Base-by-base conservation (phyloP, 2,888 invertebrate species). In the Ornithoptera priamus region DNA sequence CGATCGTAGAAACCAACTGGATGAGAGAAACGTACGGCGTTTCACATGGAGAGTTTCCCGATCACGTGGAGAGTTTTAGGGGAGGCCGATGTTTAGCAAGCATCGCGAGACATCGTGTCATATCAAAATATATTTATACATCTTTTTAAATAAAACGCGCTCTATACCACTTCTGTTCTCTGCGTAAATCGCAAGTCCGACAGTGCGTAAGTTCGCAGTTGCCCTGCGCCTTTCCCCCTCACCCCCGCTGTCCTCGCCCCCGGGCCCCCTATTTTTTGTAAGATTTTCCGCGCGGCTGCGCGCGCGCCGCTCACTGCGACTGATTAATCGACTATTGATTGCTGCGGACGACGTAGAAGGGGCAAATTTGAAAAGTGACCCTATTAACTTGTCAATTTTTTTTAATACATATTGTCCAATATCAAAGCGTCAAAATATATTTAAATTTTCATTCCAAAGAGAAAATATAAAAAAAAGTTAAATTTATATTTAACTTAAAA, bases 271-370 rank as follows among this genome's bases (percentile, higher is more conserved):
- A 87, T 92, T 92, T 92, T 92, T 92, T 91, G 91, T 88, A 91
- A 91, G 91, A 91, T 90, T 91, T 91, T 90, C 88, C 89, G 84
- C 86, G 83, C 81, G 86, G 83, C 75, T 89, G 90, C 90, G 90
- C 85, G 72, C 78, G 87, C 89, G 89, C 86, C 82, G 81, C 81
- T 77, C 77, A 76, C 85, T 89, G 88, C 82, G 77, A 80, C 87
- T 92, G 92, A 92, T 91, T 92, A 91, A 92, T 92, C 89, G 89
- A 87, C 85, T 89, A 90, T 91, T 90, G 92, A 92, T 92, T 90
- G 88, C 78, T 79, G 75, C 78, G 78, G 86, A 86, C 84, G 81
- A 82, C 18, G 17, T 18, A 18, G 67, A 64, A 76, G 78, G 78
- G 74, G 74, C 69, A 75, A 71, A 73, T 72, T 74, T 74, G 59